Conservation (phyloP, 2,113 vertebrate species). For the Sylvietta virens region DNA sequence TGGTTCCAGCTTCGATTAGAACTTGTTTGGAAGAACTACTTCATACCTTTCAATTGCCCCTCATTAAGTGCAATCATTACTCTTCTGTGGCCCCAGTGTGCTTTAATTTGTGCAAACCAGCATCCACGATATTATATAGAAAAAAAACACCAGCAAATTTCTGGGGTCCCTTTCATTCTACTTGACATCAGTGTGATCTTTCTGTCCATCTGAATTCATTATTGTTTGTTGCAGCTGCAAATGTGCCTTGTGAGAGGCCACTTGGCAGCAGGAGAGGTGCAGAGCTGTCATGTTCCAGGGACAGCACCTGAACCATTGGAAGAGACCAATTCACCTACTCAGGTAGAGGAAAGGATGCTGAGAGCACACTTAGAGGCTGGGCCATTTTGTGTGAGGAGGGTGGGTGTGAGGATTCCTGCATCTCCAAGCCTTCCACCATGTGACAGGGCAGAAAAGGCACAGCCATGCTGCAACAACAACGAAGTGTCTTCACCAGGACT, state of each 20-base stretch:
- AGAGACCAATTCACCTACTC: not conserved
- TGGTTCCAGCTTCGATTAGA: slow-evolving; percentile 50
- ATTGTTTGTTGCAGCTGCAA: not conserved
- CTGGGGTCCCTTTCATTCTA: slow-evolving; percentile 6
- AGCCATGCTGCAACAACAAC: not conserved
- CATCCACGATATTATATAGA: not conserved
- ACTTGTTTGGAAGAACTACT: slow-evolving; percentile 57
- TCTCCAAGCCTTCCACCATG: not conserved
- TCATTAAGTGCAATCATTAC: slow-evolving; percentile 57
- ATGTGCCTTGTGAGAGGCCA: not conserved
- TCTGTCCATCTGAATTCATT: not conserved
- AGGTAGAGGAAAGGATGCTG: not conserved
- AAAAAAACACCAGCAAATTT: not conserved
- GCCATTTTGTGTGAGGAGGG: not conserved
- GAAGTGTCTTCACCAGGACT: not conserved
- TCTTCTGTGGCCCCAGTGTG: slow-evolving; percentile 9
- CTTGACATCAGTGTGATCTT: not conserved
- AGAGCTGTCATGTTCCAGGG: not conserved
- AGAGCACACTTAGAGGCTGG: not conserved
- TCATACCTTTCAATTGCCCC: slow-evolving; percentile 47
- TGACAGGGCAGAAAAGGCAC: not conserved
- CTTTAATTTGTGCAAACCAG: slow-evolving; percentile 27
- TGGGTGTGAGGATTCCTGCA: not conserved
- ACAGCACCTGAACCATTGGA: not conserved
- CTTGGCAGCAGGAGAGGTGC: not conserved